These are phyloP conservation scores for Dicyrtoma fusca DNA, from an alignment of 2,888 invertebrate species.

Conservation along the genomic window DNA sequence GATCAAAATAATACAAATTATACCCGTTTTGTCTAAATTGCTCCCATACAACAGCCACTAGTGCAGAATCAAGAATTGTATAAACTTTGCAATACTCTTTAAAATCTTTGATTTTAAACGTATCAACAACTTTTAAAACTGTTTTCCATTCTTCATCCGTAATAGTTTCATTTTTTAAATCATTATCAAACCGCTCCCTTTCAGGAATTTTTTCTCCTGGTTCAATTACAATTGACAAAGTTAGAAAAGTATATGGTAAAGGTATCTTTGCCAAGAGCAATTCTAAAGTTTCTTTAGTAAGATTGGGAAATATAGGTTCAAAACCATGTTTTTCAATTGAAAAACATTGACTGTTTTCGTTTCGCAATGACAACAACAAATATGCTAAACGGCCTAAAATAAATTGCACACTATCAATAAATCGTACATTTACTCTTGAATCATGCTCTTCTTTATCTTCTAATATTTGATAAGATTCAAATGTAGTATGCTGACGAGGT, in stretches of 20 bases:
- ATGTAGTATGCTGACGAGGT: too few species aligned
- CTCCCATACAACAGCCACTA: background rate
- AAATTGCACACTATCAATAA: constrained; percentile 5
- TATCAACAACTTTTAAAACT: background rate
- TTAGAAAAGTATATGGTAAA: background rate
- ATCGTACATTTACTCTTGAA: background rate
- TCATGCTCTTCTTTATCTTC: too few species aligned
- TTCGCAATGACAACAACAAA: background rate
- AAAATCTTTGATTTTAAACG: background rate
- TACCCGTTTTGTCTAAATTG: background rate
- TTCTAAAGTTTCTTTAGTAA: background rate
- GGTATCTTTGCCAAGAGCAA: background rate
- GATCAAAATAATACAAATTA: background rate
- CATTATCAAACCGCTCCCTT: background rate
- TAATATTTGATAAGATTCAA: too few species aligned
- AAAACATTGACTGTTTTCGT: too few species aligned
- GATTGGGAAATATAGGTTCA: too few species aligned
- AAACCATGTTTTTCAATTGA: too few species aligned
- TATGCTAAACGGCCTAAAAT: background rate
- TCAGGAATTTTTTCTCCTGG: background rate
- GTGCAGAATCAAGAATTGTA: background rate
- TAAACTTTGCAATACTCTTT: background rate
- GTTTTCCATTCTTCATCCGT: constrained; percentile 3
- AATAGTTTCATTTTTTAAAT: background rate
- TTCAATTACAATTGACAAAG: background rate